Evolutionary conservation across 1,140 invertebrate genomes (phyloP).

Genomic region (Popillia japonica): DNA sequence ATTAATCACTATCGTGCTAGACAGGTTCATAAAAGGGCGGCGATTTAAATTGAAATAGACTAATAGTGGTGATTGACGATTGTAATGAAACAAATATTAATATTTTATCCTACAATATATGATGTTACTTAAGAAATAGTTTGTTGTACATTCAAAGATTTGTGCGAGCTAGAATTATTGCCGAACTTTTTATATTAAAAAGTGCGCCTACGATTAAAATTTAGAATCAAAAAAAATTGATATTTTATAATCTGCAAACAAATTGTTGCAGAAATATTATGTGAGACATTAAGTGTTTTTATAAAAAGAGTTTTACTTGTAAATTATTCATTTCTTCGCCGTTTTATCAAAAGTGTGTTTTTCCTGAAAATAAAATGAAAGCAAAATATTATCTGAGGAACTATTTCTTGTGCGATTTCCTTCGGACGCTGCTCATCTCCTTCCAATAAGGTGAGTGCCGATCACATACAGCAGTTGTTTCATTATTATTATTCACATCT

Average conservation of each 20-base stretch:
- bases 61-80: background rate
- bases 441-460: conserved; percentile 15
- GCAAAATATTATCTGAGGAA: background rate
- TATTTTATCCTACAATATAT: background rate
- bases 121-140: conserved; percentile 3
- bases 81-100: background rate
- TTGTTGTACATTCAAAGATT: background rate
- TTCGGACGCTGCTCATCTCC: conserved; percentile 9
- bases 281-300: background rate
- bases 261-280: background rate
- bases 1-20: background rate
- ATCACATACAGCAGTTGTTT: background rate
- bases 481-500: conserved; percentile 11
- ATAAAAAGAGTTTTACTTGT: background rate
- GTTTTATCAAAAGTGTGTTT: background rate
- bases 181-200: background rate
- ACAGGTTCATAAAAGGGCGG: background rate
- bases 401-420: background rate
- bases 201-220: background rate
- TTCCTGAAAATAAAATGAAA: background rate
- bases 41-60: background rate
- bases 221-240: background rate
- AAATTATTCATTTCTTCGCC: background rate
- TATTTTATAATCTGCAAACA: background rate
- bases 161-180: background rate